phyloP scores from a whole-genome alignment of 2,113 vertebrate species.

The Dicerorhinus sumatrensis region DNA sequence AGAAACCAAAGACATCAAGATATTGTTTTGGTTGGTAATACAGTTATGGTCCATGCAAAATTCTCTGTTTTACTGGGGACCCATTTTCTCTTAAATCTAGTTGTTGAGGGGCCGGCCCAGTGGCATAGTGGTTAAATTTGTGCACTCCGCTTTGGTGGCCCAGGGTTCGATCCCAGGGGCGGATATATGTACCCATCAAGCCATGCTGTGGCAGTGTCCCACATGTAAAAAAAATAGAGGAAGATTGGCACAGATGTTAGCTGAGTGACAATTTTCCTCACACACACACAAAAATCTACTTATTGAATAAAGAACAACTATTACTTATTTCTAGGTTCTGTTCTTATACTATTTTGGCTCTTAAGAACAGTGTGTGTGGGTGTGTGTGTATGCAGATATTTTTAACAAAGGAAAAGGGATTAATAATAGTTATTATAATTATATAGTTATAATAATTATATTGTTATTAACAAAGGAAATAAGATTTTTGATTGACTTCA shows the following conservation, averaged over 20 bases:
- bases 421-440: not conserved
- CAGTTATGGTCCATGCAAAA: not conserved
- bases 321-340: slow-evolving; percentile 32
- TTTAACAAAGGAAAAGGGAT: not conserved
- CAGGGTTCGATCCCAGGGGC: no score
- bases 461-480: slow-evolving; percentile 28
- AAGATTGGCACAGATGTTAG: no score
- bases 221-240: no score
- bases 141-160: no score
- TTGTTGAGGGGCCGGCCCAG: not conserved
- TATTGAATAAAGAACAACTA: not conserved
- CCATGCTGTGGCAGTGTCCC: no score
- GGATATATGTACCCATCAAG: no score
- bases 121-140: no score
- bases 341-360: not conserved
- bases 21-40: slow-evolving; percentile 32
- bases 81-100: slow-evolving; percentile 42
- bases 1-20: not conserved
- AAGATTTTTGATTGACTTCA: slow-evolving; percentile 11
- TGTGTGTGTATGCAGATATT: not conserved
- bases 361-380: not conserved
- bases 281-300: not conserved
- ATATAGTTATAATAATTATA: not conserved
- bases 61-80: not conserved
- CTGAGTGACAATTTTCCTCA: no score